Evolutionary conservation across 2,113 vertebrate species (phyloP), one percentile per base, ranked within the genome.

Genomic region (Rhinogobius similis): DNA sequence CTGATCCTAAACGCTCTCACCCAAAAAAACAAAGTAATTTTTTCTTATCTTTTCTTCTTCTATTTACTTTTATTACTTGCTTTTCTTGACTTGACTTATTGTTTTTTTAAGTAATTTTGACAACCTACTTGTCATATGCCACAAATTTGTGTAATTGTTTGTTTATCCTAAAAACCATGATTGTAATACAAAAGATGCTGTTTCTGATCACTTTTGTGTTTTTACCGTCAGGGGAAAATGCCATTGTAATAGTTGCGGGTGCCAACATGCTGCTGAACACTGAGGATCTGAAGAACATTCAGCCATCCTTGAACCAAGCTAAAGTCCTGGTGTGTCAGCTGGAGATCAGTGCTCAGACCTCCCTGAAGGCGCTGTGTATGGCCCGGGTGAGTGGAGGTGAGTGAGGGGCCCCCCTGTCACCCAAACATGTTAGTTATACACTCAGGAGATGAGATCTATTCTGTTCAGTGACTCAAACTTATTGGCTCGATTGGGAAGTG

Each of bases 221-320:
- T 11, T 65, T 65, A 24, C 23, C 20, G 76, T 63, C 88, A 99
- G 97, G 97, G 79, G 94, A 98, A 89, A 99, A 98, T 56, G 94
- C 95, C 89, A 97, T 99, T 58, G 94, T 98, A 72, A 98, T 99
- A 21, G 96, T 99, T 64, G 95, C 96, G 10, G 97, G 97, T 83
- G 96, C 97, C 76, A 99, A 99, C 86, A 90, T 98, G 85, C 91
- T 97, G 85, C 89, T 99, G 83, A 92, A 90, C 73, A 73, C 26
- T n/a, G 89, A 94, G 76, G 96, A 98, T 73, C 92, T 99, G 77
- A 92, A 78, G 68, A 62, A 72, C 18, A 95, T 94, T 78, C 93
- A 92, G 53, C 76, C 84, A 62, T 90, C 91, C 72, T 92, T 99
- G 74, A 62, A 59, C 58, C 87, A 79, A 71, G 92, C 96, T 67